Conservation (phyloP, 2,888 invertebrate genomes). For the Xanthia icteritia region DNA sequence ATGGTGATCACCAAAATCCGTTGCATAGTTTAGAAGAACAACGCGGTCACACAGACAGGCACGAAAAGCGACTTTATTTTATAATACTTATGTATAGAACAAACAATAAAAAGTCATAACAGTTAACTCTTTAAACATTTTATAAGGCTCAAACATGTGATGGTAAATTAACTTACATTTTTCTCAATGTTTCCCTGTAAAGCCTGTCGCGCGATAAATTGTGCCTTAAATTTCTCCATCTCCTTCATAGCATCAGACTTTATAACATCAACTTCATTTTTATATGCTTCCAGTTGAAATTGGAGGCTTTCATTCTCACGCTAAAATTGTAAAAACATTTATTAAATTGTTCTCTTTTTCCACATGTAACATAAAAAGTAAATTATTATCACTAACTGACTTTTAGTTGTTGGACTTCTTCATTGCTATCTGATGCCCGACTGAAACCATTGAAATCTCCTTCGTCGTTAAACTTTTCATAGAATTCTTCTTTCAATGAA, state of each 20-base stretch:
- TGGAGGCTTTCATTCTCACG: conserved; percentile 97
- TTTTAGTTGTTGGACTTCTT: conserved; percentile 81
- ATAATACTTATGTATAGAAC: background rate
- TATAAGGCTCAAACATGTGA: background rate
- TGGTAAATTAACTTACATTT: conserved; percentile 72
- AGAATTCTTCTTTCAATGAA: conserved; percentile 85
- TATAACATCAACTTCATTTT: conserved; percentile 97
- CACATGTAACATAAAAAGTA: background rate
- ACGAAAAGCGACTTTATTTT: background rate
- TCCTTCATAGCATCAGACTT: conserved; percentile 95
- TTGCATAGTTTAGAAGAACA: background rate
- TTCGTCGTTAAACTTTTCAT: conserved; percentile 85
- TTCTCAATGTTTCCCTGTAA: conserved; percentile 83
- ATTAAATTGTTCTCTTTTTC: background rate
- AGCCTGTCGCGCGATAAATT: conserved; percentile 92
- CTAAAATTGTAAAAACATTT: conserved; percentile 76
- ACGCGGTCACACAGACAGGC: too few relatives aligned
- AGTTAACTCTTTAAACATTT: background rate
- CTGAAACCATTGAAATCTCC: conserved; percentile 78
- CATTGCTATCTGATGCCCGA: conserved; percentile 70
- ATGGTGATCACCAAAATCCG: background rate
- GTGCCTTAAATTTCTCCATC: conserved; percentile 94
- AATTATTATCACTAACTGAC: conserved; percentile 68
- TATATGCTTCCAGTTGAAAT: conserved; percentile 97
- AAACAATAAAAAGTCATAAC: background rate